phyloP scores from a whole-genome alignment of 2,797 vertebrate species.

The Tragopan temminckii region DNA sequence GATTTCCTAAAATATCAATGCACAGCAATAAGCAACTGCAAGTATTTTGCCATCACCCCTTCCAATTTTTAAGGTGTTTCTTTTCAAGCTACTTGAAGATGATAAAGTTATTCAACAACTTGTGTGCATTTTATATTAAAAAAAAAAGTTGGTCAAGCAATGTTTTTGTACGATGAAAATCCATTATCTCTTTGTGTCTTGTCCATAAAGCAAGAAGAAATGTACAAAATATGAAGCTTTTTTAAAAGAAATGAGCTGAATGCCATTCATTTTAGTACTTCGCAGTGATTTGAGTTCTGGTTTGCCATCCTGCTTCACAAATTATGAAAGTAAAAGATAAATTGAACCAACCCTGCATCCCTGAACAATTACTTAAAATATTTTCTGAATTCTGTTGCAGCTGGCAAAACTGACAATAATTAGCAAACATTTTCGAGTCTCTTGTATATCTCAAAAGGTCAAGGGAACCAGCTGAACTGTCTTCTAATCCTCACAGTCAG shows the following conservation, averaged over 20 bases:
- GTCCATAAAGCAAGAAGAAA: not conserved
- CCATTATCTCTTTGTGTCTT: not conserved
- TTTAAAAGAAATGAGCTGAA: not conserved
- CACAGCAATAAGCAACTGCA: not conserved
- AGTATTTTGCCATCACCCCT: not conserved
- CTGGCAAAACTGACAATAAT: not conserved
- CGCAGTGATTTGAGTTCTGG: not conserved
- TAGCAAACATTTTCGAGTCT: not conserved
- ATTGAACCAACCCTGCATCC: not conserved
- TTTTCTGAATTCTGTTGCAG: not conserved
- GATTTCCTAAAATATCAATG: not conserved
- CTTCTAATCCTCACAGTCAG: not conserved
- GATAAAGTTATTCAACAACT: not conserved
- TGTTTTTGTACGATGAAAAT: not conserved
- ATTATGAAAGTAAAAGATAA: not conserved
- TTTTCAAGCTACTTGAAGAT: not conserved
- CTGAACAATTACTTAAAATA: not conserved
- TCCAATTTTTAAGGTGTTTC: not conserved
- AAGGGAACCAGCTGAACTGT: slow-evolving; percentile 1
- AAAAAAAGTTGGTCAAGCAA: not conserved
- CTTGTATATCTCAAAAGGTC: not conserved
- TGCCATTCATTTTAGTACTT: not conserved
- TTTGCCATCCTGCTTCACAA: rapidly evolving
- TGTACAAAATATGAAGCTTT: not conserved
- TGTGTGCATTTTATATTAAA: not conserved